These are phyloP conservation scores for Gisinianus flammeolus DNA, from an alignment of 2,888 invertebrate genomes.

Conservation along the genomic window DNA sequence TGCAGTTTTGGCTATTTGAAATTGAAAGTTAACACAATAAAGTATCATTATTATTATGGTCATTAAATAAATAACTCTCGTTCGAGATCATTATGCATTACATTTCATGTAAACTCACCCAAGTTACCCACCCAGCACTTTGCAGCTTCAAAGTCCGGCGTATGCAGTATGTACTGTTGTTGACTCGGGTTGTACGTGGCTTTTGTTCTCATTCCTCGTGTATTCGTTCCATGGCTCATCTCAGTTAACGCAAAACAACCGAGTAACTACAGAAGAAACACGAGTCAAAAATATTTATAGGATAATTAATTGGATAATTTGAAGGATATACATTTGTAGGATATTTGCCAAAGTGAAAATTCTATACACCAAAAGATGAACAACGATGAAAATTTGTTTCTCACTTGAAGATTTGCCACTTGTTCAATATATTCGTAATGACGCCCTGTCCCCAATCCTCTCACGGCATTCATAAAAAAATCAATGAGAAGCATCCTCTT, in stretches of 20 bases:
- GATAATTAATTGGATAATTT: neutral
- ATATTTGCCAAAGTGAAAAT: neutral
- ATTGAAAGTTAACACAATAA: neutral
- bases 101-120: constrained; percentile 63
- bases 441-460: constrained; percentile 61
- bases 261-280: constrained; percentile 42
- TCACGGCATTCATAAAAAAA: constrained; percentile 61
- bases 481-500: constrained; percentile 57
- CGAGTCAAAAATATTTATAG: no score
- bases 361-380: neutral
- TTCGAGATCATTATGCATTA: neutral
- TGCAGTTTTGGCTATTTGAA: constrained; percentile 69
- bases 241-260: constrained; percentile 71
- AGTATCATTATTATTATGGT: neutral
- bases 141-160: constrained; percentile 78
- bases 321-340: neutral
- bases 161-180: constrained; percentile 74
- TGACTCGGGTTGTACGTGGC: constrained; percentile 79
- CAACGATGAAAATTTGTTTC: neutral
- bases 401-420: constrained; percentile 61
- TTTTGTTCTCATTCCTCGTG: constrained; percentile 82
- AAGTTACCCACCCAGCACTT: constrained; percentile 92
- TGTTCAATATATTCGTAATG: constrained; percentile 61
- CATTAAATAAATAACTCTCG: neutral
- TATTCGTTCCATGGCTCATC: constrained; percentile 89